Evolutionary conservation across 2,113 vertebrate species (phyloP).

Genomic region (Mesocricetus auratus): DNA sequence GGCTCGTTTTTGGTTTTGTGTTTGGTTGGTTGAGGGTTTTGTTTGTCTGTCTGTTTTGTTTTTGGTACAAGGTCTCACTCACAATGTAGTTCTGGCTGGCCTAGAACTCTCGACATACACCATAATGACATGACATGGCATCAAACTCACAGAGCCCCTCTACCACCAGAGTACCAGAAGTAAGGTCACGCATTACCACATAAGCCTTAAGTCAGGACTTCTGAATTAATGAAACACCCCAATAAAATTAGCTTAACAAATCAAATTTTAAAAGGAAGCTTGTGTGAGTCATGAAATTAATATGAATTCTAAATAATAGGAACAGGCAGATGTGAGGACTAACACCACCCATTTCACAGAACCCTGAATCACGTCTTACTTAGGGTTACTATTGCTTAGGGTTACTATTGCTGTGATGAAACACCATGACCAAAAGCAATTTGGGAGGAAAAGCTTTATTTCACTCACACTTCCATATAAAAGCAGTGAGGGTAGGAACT

Average conservation of each 20-base stretch:
- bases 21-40: neutral
- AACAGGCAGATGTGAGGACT: neutral
- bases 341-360: neutral
- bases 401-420: neutral
- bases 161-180: neutral
- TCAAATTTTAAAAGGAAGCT: conserved; percentile 5
- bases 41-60: neutral
- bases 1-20: neutral
- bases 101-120: neutral
- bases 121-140: too few relatives aligned
- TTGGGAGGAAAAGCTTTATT: neutral
- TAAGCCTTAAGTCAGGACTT: neutral
- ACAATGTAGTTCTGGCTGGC: neutral
- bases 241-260: conserved; percentile 57
- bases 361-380: neutral
- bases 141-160: neutral
- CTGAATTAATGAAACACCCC: neutral
- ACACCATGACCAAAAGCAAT: neutral
- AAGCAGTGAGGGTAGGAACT: neutral
- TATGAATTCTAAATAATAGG: conserved; percentile 15
- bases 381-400: neutral
- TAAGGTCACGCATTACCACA: neutral
- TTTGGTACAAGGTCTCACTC: neutral
- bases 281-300: neutral
- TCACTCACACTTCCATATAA: neutral